These are phyloP conservation scores for Pipistrellus pipistrellus DNA, from an alignment of 2,797 vertebrate species.

Conservation along the genomic window DNA sequence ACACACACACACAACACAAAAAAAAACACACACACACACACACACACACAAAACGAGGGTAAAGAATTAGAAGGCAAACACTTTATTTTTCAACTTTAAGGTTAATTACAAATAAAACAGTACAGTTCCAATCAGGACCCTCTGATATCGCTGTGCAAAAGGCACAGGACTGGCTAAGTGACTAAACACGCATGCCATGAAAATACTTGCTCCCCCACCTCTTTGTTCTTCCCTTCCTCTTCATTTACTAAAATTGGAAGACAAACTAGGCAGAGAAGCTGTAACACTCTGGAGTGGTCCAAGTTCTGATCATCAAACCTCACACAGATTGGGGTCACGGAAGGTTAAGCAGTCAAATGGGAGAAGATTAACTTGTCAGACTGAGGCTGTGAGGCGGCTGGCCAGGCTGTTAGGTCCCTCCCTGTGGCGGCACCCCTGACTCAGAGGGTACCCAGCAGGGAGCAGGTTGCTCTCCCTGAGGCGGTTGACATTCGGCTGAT, in stretches of 20 bases:
- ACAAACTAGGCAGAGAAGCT: conserved; percentile 46
- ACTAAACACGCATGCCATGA: not conserved
- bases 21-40: too few relatives aligned
- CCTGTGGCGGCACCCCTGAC: not conserved
- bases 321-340: conserved; percentile 14
- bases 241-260: conserved; percentile 45
- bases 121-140: not conserved
- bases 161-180: not conserved
- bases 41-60: not conserved
- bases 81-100: not conserved
- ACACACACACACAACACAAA: too few relatives aligned
- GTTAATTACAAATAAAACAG: conserved; percentile 24
- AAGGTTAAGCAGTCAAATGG: conserved; percentile 79
- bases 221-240: not conserved
- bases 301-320: conserved; percentile 68
- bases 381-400: not conserved
- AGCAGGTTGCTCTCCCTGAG: conserved; percentile 44
- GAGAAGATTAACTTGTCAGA: conserved; percentile 74
- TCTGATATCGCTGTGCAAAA: not conserved
- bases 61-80: not conserved
- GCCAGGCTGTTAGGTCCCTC: not conserved
- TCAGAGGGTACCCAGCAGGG: not conserved
- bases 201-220: not conserved
- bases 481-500: conserved; percentile 50
- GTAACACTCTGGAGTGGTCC: not conserved